Percentiles rank a stretch among this genome's conserved stretches.
phyloP scores from a whole-genome alignment of 2,888 invertebrate genomes.

The Corythucha ciliata region DNA sequence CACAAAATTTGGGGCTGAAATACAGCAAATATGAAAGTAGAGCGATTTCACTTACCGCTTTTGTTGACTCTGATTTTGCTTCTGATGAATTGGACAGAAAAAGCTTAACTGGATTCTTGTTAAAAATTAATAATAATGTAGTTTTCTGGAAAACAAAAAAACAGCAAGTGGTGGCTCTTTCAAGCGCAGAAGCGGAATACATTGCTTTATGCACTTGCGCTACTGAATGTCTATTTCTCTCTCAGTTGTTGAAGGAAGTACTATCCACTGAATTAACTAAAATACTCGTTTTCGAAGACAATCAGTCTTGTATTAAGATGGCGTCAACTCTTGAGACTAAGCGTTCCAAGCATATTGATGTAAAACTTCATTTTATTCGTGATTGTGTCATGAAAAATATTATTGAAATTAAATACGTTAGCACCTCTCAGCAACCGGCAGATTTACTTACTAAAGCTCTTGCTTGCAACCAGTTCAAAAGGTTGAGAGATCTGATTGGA shows the following conservation, averaged over 20 bases:
- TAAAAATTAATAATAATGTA: constrained; percentile 22
- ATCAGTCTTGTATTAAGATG: constrained; percentile 15
- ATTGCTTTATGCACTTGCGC: constrained; percentile 12
- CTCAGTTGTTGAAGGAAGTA: constrained; percentile 2
- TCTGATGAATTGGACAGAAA: constrained; percentile 9
- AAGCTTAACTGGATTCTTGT: constrained; percentile 9
- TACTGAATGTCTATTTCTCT: neutral
- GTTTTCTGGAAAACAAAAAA: constrained; percentile 7
- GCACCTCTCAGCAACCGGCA: constrained; percentile 6
- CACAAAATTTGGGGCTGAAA: neutral
- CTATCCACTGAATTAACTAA: neutral
- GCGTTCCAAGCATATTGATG: constrained; percentile 17
- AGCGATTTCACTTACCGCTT: neutral
- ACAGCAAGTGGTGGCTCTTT: constrained; percentile 13
- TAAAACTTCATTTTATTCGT: constrained; percentile 5
- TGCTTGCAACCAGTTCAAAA: too few relatives aligned
- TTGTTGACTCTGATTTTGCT: constrained; percentile 16
- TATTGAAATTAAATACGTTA: constrained; percentile 7
- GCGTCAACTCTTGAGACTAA: constrained; percentile 12
- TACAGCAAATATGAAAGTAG: constrained; percentile 4
- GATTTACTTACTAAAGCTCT: constrained; percentile 13
- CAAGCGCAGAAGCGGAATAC: constrained; percentile 13
- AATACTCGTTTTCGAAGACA: constrained; percentile 12
- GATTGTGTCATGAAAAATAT: neutral
- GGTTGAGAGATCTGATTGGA: too few relatives aligned